phyloP scores from a whole-genome alignment of 2,888 invertebrate genomes.

The Carcina quercana region DNA sequence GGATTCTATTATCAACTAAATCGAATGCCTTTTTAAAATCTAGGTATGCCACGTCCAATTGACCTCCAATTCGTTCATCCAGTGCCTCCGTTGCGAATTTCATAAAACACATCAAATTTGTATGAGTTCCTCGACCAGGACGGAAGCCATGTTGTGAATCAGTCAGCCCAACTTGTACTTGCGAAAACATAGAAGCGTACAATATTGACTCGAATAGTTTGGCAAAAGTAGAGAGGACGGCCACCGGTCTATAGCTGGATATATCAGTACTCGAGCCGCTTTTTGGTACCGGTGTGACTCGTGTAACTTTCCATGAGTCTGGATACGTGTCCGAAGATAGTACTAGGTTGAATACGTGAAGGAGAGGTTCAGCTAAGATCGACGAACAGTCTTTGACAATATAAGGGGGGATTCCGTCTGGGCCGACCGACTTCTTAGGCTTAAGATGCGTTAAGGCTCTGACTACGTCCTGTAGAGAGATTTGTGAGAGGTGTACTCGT shows the following conservation, averaged over 20 bases:
- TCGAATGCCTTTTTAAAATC: slow-evolving; percentile 3
- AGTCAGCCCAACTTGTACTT: slow-evolving; percentile 1
- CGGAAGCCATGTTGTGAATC: slow-evolving; percentile 7
- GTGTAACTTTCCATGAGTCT: slow-evolving; percentile 9
- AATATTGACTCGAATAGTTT: slow-evolving; percentile 7
- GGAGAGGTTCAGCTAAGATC: slow-evolving; percentile 6
- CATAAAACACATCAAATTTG: neutral
- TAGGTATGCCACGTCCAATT: slow-evolving; percentile 1
- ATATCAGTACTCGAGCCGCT: slow-evolving; percentile 3
- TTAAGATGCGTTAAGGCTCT: slow-evolving; percentile 2
- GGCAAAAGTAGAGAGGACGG: slow-evolving; percentile 8
- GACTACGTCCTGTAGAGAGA: neutral
- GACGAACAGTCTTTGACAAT: slow-evolving; percentile 8
- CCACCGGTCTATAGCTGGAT: slow-evolving; percentile 9
- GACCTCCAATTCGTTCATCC: neutral
- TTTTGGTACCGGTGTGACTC: slow-evolving; percentile 12
- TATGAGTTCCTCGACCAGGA: slow-evolving; percentile 4
- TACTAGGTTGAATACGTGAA: slow-evolving; percentile 9
- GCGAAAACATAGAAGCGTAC: neutral
- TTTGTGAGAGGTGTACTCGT: slow-evolving; percentile 1
- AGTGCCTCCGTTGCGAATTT: neutral
- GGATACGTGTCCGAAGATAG: slow-evolving; percentile 3
- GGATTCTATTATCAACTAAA: neutral
- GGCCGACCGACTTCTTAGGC: slow-evolving; percentile 11
- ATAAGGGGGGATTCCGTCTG: slow-evolving; percentile 14